Evolutionary conservation across 2,888 invertebrate genomes (phyloP).

Genomic region (Sarcophaga variegata): DNA sequence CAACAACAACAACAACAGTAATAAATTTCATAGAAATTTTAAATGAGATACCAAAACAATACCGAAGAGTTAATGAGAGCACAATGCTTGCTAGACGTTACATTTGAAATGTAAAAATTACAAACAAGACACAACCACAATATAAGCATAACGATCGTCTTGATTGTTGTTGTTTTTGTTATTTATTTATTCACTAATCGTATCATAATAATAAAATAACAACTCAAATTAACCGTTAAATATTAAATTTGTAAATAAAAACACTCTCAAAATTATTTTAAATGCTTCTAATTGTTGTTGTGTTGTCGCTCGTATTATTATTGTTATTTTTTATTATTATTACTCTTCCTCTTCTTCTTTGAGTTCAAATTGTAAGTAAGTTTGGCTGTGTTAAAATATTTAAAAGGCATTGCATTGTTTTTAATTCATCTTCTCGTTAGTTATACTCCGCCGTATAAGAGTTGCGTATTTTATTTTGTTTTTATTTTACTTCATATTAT

Average conservation of each 20-base stretch:
- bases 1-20: slow-evolving; percentile 31
- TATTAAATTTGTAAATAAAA: neutral
- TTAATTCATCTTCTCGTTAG: no score
- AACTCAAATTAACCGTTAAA: neutral
- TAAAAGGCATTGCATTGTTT: neutral
- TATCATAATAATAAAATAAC: slow-evolving; percentile 7
- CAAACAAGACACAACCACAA: slow-evolving; percentile 5
- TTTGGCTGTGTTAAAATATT: neutral
- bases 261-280: neutral
- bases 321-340: slow-evolving; percentile 23
- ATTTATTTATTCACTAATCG: neutral
- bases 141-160: neutral
- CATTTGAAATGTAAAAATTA: slow-evolving; percentile 12
- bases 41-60: slow-evolving; percentile 10
- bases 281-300: neutral
- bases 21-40: slow-evolving; percentile 36
- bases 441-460: no score
- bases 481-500: no score
- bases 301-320: neutral
- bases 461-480: no score
- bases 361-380: neutral
- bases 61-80: neutral
- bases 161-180: no score
- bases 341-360: neutral
- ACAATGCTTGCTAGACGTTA: slow-evolving; percentile 19